Base-by-base conservation (phyloP, 2,113 vertebrate species). In the Lepidiolamprologus cunningtoni region DNA sequence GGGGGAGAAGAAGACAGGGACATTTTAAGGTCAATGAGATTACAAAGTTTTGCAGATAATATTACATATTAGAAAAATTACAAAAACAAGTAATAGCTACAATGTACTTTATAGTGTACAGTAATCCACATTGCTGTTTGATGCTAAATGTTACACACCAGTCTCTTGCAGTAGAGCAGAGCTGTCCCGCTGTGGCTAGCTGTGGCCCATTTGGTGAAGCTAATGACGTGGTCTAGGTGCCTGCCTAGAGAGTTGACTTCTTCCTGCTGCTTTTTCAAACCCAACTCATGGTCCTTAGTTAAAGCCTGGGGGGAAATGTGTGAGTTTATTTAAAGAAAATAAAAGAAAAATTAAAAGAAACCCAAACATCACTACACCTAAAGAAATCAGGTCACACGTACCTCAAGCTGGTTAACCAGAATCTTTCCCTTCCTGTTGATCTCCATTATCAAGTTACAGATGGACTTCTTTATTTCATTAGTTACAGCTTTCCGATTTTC, bases 371-470 rank as follows among this genome's bases (percentile, higher is more conserved):
- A 50, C 3, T 19, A 45, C 3, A 13, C 81, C 28, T 71, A 4
- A 23, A 52, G 28, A 63, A 63, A 19, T 66, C 10, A 31, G 45
- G 17, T 10, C 28, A 8, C 58, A 95, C 91, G 81, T 93, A 99
- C 99, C 97, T 99, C 98, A 12, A 99, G 96, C 37, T 99, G 98
- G 95, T 98, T 98, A 7, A 99, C 95, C 31, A 99, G 93, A 90
- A 98, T 98, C 96, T 99, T 99, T 31, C 99, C 99, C 87, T 99
- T 99, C 95, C 98, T 97, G 94, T 99, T 99, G 92, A 99, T 99
- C 96, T 99, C 99, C 95, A 99, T 97, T 91, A 99, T 99, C 86
- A 99, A 85, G 40, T 97, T 98, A 94, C 98, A 99, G 92, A 99
- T 98, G 61, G 98, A 98, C 93, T 99, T 98, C 96, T 99, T 99